Conservation (phyloP, 2,113 vertebrate genomes). For the Odocoileus hemionus region DNA sequence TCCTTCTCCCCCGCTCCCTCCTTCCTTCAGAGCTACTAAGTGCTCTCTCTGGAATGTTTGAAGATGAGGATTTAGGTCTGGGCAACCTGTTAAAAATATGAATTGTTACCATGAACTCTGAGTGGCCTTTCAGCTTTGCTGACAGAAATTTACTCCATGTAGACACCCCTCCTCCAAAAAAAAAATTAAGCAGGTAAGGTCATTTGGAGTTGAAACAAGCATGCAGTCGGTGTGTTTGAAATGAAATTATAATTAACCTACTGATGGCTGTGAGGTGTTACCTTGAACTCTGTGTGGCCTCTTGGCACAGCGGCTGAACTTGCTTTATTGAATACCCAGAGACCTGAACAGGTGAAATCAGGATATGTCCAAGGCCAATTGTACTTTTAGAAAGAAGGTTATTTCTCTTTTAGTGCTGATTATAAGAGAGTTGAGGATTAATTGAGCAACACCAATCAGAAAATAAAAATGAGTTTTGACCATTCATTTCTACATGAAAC, state of each 20-base stretch:
- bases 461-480: conserved; percentile 64
- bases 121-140: conserved; percentile 77
- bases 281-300: conserved; percentile 78
- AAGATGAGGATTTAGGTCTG: conserved; percentile 72
- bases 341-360: conserved; percentile 77
- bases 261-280: conserved; percentile 70
- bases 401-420: conserved; percentile 52
- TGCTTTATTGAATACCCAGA: conserved; percentile 70
- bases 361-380: conserved; percentile 61
- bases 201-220: conserved; percentile 79
- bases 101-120: conserved; percentile 77
- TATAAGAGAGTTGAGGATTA: conserved; percentile 52
- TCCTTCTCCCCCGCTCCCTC: neutral
- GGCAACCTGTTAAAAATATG: conserved; percentile 72
- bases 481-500: neutral
- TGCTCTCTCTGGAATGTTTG: conserved; percentile 52
- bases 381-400: conserved; percentile 66
- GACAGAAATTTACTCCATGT: conserved; percentile 76
- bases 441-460: conserved; percentile 68
- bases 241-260: conserved; percentile 66
- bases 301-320: conserved; percentile 77
- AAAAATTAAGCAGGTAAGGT: conserved; percentile 80
- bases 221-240: conserved; percentile 67
- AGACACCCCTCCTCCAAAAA: neutral
- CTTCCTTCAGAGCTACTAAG: conserved; percentile 52